Evolutionary conservation across 2,797 vertebrate species (phyloP), one percentile per base, ranked within the genome.

Genomic region (Denticeps clupeoides): DNA sequence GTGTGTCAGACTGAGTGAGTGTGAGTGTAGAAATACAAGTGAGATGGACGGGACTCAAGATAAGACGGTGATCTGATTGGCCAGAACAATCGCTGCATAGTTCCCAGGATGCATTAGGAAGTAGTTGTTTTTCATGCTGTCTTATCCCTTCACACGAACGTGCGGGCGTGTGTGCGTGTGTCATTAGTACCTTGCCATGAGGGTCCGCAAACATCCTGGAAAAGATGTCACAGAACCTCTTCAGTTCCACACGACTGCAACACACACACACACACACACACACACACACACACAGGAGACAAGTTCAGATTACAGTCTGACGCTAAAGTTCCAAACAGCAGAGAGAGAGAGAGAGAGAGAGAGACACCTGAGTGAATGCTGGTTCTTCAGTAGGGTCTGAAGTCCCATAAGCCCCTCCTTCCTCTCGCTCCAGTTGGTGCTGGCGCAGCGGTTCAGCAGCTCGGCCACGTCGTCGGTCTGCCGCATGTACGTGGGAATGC

Each of bases 141-240:
- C 8, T 21, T 18, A 11, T 19, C n/a, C n/a, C n/a, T n/a, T n/a
- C n/a, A n/a, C n/a, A n/a, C n/a, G n/a, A 58, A 13, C 46, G 44
- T n/a, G 53, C 5, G 49, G 38, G 45, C 22, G 24, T 9, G 28
- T 44, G 45, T 35, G n/a, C 35, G 35, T 35, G 35, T 38, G 35
- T 35, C 35, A 35, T 35, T 19, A 76, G 58, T 93, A 97, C 91
- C 91, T 98, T 98, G 82, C 94, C 97, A 67, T 97, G 93, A 68
- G 94, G 94, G 75, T 98, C 94, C 42, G 93, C 94, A 77, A 98
- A 98, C 94, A 98, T 97, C 68, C 94, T 81, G 27, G 94, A 97
- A 84, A 98, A 98, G 82, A 97, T 97, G 74, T 98, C 94, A 79
- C 94, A 98, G 51, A 97, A 81, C 58, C 94, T 86, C 85, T 98